Conservation (phyloP, 30 jellyfish, hydroid and myxozoan genomes). For the Rhopilema esculentum region DNA sequence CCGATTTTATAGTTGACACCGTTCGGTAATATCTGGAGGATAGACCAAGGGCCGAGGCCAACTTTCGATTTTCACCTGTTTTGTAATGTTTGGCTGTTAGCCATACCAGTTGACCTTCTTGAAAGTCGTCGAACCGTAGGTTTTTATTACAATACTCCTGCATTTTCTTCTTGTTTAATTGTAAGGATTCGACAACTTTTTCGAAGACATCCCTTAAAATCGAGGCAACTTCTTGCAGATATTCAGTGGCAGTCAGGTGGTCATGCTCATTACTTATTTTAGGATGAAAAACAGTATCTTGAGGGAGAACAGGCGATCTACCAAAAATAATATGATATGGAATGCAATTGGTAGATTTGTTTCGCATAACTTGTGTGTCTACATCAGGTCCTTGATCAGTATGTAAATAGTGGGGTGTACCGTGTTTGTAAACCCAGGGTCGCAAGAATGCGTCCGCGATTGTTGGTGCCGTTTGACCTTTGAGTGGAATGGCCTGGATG, state of each 20-base stretch:
- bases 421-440: too few species aligned
- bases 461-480: conserved; percentile 54
- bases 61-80: conserved; percentile 37
- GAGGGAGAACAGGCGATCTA: not conserved
- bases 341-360: too few species aligned
- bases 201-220: not conserved
- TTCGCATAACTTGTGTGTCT: too few species aligned
- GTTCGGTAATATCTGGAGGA: conserved; percentile 6
- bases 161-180: conserved; percentile 17
- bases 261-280: not conserved
- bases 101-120: conserved; percentile 50
- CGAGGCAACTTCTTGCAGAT: not conserved
- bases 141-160: conserved; percentile 30
- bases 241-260: not conserved
- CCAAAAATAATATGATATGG: too few species aligned
- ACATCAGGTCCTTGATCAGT: conserved; percentile 58
- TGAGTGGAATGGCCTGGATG: conserved; percentile 69
- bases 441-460: conserved; percentile 44
- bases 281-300: not conserved
- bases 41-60: conserved; percentile 55
- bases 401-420: conserved; percentile 40
- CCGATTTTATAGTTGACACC: conserved; percentile 6
- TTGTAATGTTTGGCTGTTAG: conserved; percentile 39
- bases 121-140: conserved; percentile 35
- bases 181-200: not conserved